A percentile compares a stretch with the other conserved stretches of the same genome.
Conservation (phyloP, 1,140 invertebrate species). For the Zaprionus vittiger region DNA sequence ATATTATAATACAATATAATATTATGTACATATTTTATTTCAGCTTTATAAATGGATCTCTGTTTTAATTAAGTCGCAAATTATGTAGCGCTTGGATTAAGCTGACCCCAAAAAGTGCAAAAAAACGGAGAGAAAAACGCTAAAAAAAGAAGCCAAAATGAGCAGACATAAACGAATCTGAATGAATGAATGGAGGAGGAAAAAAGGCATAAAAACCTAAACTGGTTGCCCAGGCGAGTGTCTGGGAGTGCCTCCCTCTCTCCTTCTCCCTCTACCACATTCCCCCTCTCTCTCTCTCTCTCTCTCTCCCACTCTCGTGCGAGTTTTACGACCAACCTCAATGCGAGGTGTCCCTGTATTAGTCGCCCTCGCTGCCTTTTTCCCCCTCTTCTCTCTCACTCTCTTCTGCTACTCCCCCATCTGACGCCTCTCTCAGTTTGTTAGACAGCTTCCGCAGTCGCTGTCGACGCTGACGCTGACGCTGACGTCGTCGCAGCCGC, state of each 20-base stretch:
- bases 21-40: conserved; percentile 11
- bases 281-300: conserved; percentile 1
- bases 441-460: conserved; percentile 73
- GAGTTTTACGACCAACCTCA: conserved; percentile 74
- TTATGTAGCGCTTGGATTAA: conserved; percentile 63
- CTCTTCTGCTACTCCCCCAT: conserved; percentile 22
- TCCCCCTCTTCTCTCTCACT: conserved; percentile 9
- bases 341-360: conserved; percentile 50
- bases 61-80: conserved; percentile 74
- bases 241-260: conserved; percentile 1
- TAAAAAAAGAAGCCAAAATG: conserved; percentile 35
- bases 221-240: conserved; percentile 60
- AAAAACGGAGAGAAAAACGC: conserved; percentile 10
- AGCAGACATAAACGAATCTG: conserved; percentile 33
- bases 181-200: conserved; percentile 37
- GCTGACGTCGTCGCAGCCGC: conserved; percentile 19
- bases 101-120: conserved; percentile 64
- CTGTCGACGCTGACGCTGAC: conserved; percentile 31
- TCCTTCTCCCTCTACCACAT: conserved; percentile 21
- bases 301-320: conserved; percentile 44
- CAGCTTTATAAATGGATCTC: conserved; percentile 46
- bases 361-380: conserved; percentile 35
- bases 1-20: conserved; percentile 16
- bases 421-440: conserved; percentile 36
- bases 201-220: conserved; percentile 38